phyloP scores from a whole-genome alignment of 1,140 invertebrate genomes.

The Aradophagus sp. region DNA sequence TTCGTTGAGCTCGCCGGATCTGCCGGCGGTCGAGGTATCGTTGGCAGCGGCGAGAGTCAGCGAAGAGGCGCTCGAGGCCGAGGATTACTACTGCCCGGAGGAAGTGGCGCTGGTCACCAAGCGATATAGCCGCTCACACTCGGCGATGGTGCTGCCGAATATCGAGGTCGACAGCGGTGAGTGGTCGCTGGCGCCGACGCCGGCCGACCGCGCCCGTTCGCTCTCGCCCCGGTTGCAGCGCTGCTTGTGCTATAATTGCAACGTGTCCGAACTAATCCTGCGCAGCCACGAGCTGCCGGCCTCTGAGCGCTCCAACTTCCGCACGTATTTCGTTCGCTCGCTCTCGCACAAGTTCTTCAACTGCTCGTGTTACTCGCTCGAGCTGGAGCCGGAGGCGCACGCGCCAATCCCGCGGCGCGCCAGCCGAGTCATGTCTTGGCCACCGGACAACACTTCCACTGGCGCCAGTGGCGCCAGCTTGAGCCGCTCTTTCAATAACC shows the following conservation, averaged over 20 bases:
- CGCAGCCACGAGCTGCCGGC: conserved; percentile 64
- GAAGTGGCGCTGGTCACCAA: conserved; percentile 35
- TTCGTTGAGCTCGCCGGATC: conserved; percentile 72
- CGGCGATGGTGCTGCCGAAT: conserved; percentile 63
- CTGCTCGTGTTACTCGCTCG: conserved; percentile 63
- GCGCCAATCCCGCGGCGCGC: conserved; percentile 5
- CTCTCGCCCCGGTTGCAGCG: conserved; percentile 57
- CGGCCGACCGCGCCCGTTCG: conserved; percentile 61
- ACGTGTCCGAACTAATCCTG: conserved; percentile 66
- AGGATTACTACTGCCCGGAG: conserved; percentile 14
- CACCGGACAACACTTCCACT: conserved; percentile 2
- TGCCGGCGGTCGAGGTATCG: conserved; percentile 56
- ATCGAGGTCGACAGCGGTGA: conserved; percentile 65
- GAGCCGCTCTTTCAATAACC: conserved; percentile 23
- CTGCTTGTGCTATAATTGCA: conserved; percentile 70
- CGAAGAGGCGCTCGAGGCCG: conserved; percentile 29
- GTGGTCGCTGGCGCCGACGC: conserved; percentile 43
- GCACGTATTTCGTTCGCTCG: conserved; percentile 65
- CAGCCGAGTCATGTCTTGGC: conserved; percentile 46
- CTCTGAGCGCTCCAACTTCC: conserved; percentile 65
- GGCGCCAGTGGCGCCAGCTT: conserved; percentile 5
- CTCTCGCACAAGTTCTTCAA: conserved; percentile 68
- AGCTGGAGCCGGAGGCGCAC: conserved; percentile 16
- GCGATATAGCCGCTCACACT: conserved; percentile 67
- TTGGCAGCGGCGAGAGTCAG: conserved; percentile 27